These are phyloP conservation scores for Elysia crispata DNA, from an alignment of 2,888 invertebrate genomes.

Conservation along the genomic window DNA sequence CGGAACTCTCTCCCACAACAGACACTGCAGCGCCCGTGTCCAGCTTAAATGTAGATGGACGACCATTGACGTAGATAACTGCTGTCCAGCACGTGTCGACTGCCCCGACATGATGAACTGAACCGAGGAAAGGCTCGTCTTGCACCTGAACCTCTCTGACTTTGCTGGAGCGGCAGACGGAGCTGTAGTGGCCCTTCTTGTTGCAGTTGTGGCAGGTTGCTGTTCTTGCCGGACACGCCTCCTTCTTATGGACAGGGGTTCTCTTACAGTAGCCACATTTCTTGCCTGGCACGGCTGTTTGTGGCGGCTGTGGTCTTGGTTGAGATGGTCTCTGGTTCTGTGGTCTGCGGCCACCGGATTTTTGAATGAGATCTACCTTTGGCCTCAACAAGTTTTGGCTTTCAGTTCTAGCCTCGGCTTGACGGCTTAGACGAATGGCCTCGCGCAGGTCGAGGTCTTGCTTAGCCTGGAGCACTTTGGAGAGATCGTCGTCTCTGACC, in stretches of 20 bases:
- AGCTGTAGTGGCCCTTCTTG: conserved; percentile 6
- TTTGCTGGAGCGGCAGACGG: neutral
- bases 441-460: neutral
- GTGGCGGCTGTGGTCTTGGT: too few species aligned
- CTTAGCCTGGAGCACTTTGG: neutral
- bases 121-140: neutral
- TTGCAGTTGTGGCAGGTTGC: neutral
- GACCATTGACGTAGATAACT: too few species aligned
- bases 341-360: too few species aligned
- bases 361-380: neutral
- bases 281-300: neutral
- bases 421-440: neutral
- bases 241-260: neutral
- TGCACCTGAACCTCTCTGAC: neutral
- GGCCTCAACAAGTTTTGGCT: neutral
- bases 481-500: conserved; percentile 5
- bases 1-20: too few species aligned
- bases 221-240: neutral
- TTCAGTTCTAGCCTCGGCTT: conserved; percentile 24
- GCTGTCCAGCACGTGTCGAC: neutral
- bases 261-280: conserved; percentile 7
- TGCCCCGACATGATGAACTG: neutral
- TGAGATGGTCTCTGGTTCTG: too few species aligned
- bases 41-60: too few species aligned
- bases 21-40: too few species aligned